Base-by-base conservation (phyloP, 1,140 invertebrate species). In the Aethina tumida region DNA sequence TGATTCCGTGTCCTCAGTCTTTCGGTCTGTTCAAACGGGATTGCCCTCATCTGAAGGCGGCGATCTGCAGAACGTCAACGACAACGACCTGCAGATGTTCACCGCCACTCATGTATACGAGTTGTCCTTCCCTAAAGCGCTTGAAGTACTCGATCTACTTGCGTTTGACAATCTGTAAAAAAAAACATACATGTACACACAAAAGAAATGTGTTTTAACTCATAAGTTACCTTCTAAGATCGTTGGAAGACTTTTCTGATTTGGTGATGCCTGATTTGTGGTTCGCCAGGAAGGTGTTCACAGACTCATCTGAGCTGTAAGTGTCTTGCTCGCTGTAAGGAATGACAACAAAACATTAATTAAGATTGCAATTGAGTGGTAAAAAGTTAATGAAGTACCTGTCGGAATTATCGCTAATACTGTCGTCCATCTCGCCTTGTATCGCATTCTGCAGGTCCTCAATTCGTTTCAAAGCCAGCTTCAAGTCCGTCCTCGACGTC, bases 361-460 rank as follows among this genome's bases (percentile, higher is more conserved):
- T n/a, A n/a, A n/a, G n/a, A 22, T 25, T 6, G 14, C 9, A 35
- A 27, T 29, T 5, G 4, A 4, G 8, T 14, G 18, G 10, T 17
- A n/a, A 12, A 14, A 5, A 4, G 18, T 17, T 21, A 37, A 21
- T 4, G 14, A 24, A 28, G 50, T 58, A 76, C 73, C 74, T 76
- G 41, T 77, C 74, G 37, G 71, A 74, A 47, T 74, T 73, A 41
- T 76, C 73, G 25, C 64, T 66, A 19, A 66, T 70, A n/a, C 60
- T 68, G 51, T 74, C 71, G 36, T 80, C 78, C 34, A 79, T 66
- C 38, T 79, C 76, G 2, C 74, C 85, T 53, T 87, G 80, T 56
- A 90, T 79, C n/a, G 84, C 85, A 49, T 78, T 74, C 50, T 89
- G 85, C 5, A 91, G 62, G 61, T 90, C 86, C 29, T 85, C 79